phyloP scores from a whole-genome alignment of 2,797 vertebrate species.

The Brachyalestes nurse region DNA sequence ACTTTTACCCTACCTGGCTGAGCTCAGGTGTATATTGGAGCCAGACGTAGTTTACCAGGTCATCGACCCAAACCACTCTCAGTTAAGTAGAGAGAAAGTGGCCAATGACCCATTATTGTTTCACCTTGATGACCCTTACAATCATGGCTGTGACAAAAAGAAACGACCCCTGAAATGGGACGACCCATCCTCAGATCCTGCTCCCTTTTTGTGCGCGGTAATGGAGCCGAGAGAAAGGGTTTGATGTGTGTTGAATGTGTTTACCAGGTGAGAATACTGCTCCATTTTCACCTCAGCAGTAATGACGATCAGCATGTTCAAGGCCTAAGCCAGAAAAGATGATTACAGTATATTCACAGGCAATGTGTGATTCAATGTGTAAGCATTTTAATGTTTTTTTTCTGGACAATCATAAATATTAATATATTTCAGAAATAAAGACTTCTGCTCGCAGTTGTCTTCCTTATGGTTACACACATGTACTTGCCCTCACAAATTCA shows the following conservation, averaged over 20 bases:
- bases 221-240: constrained; percentile 58
- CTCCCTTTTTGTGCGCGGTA: constrained; percentile 40
- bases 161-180: constrained; percentile 38
- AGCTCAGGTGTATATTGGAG: constrained; percentile 69
- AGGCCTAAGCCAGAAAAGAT: constrained; percentile 26
- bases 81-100: constrained; percentile 67
- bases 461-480: neutral
- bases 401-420: neutral
- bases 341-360: constrained; percentile 19
- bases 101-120: constrained; percentile 55
- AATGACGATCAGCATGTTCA: constrained; percentile 64
- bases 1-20: neutral
- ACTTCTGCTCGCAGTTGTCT: no score
- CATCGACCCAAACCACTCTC: constrained; percentile 59
- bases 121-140: constrained; percentile 55
- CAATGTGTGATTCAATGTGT: neutral
- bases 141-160: constrained; percentile 45
- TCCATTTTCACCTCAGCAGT: constrained; percentile 66
- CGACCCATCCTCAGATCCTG: constrained; percentile 37
- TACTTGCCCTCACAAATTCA: neutral
- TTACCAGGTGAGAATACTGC: constrained; percentile 68
- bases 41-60: constrained; percentile 71
- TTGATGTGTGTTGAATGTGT: constrained; percentile 65
- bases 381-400: neutral
- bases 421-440: neutral